Evolutionary conservation across 2,797 vertebrate genomes (phyloP).

Genomic region (Cottoperca gobio): DNA sequence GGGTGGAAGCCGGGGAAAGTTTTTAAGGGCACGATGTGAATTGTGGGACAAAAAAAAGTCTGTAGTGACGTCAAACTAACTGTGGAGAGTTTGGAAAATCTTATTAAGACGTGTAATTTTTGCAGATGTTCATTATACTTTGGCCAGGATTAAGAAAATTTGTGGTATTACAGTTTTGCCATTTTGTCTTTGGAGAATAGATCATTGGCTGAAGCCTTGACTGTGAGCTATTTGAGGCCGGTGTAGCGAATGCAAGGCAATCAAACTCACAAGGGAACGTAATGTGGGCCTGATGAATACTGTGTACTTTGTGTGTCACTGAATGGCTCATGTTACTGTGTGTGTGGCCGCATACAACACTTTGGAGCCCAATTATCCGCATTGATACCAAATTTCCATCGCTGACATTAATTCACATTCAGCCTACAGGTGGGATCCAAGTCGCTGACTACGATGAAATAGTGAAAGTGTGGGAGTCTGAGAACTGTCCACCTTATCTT

Average conservation of each 20-base stretch:
- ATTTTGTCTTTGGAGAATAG: slow-evolving; percentile 71
- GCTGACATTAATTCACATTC: slow-evolving; percentile 9
- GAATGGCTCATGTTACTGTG: slow-evolving; percentile 12
- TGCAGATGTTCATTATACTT: slow-evolving; percentile 77
- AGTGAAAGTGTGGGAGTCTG: slow-evolving; percentile 67
- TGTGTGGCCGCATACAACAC: slow-evolving; percentile 19
- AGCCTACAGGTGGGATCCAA: slow-evolving; percentile 47
- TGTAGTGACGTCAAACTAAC: slow-evolving; percentile 53
- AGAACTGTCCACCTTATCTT: slow-evolving; percentile 69
- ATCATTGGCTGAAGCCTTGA: slow-evolving; percentile 41
- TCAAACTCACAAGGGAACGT: slow-evolving; percentile 49
- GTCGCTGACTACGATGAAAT: slow-evolving; percentile 17
- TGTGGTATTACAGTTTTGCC: slow-evolving; percentile 61
- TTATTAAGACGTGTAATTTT: slow-evolving; percentile 70
- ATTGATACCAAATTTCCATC: slow-evolving; percentile 15
- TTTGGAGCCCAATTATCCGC: slow-evolving; percentile 28
- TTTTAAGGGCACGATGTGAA: slow-evolving; percentile 31
- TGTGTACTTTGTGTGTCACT: slow-evolving; percentile 9
- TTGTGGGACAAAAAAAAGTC: slow-evolving; percentile 24
- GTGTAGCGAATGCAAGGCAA: slow-evolving; percentile 30
- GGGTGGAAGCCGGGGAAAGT: slow-evolving; percentile 27
- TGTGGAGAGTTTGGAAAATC: slow-evolving; percentile 64
- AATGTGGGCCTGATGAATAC: slow-evolving; percentile 19
- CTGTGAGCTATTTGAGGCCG: slow-evolving; percentile 55
- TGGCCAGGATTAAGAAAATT: slow-evolving; percentile 72